Evolutionary conservation across 2,797 vertebrate genomes (phyloP), one percentile per base, ranked within the genome.

Genomic region (Prunella strophiata): DNA sequence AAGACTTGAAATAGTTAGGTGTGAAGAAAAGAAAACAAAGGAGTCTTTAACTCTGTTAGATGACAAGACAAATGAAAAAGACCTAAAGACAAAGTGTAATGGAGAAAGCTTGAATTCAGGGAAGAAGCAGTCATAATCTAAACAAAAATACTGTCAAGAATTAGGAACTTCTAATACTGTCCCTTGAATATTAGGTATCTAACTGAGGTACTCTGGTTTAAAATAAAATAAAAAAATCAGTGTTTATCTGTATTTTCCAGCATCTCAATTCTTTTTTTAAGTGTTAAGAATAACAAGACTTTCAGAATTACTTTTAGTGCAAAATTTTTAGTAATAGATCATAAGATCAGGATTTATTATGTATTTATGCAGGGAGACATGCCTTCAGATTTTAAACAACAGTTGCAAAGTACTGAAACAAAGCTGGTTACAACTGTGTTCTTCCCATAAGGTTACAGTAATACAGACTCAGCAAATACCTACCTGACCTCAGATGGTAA

Each of bases 401-500:
- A 36, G 10, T 40, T 75, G 9, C 62, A 26, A 91, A 94, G 19
- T 81, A 66, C 20, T 57, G 79, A 79, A 95, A 57, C 42, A 84
- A 83, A 92, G 20, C 51, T 63, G 30, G 11, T 94, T 90, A 61
- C 25, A 87, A 14, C 47, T 94, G 71, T 86, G 83, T 62, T 90
- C 55, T 73, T 25, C 76, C 16, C 17, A 18, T 58, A 95, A 98
- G 98, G 97, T 48, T 99, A 99, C 74, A 97, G 97, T 87, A 99
- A 99, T 97, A 97, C 98, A 4, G 96, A 97, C 25, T 70, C 98
- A 62, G 96, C 98, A 10, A 90, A 90, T 25, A 93, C 63, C 4
- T 98, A 98, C 89, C 96, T 99, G 93, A 94, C 93, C 22, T 98
- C 98, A 4, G 97, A 98, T 27, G 95, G 97, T 36, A 96, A 97